Evolutionary conservation across 1,140 invertebrate genomes (phyloP).

Genomic region (Drosophila mauritiana): DNA sequence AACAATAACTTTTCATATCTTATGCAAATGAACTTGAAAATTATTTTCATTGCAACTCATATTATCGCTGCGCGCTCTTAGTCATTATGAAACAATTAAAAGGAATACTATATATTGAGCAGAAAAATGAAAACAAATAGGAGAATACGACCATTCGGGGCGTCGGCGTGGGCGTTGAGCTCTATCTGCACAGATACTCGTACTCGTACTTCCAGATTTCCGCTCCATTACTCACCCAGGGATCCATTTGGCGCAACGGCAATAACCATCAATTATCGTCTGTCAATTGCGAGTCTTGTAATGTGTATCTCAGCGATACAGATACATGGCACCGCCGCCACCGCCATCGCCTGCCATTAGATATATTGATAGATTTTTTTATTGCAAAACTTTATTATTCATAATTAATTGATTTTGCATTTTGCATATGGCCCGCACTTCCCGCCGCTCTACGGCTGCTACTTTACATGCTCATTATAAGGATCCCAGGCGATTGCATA

Average conservation of each 20-base stretch:
- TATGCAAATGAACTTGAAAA: slow-evolving; percentile 67
- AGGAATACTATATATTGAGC: slow-evolving; percentile 15
- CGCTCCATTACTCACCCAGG: slow-evolving; percentile 35
- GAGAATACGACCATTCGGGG: slow-evolving; percentile 13
- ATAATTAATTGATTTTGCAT: slow-evolving; percentile 49
- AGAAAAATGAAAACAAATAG: not conserved
- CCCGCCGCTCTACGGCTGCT: not conserved
- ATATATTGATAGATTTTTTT: slow-evolving; percentile 44
- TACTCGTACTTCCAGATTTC: slow-evolving; percentile 46
- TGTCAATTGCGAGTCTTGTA: slow-evolving; percentile 67
- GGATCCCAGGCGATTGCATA: slow-evolving; percentile 32
- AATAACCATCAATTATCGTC: slow-evolving; percentile 72
- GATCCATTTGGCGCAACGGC: slow-evolving; percentile 45
- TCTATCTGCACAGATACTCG: slow-evolving; percentile 24
- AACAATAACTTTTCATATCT: slow-evolving; percentile 49
- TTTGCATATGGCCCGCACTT: not conserved
- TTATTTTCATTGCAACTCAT: slow-evolving; percentile 47
- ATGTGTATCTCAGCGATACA: slow-evolving; percentile 55
- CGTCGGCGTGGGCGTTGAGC: slow-evolving; percentile 21
- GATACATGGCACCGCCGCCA: slow-evolving; percentile 37
- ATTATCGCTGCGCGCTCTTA: slow-evolving; percentile 29
- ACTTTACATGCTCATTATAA: slow-evolving; percentile 30
- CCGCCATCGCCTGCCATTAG: slow-evolving; percentile 23
- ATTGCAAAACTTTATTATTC: slow-evolving; percentile 45
- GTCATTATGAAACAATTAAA: slow-evolving; percentile 53